Evolutionary conservation across 2,113 vertebrate genomes (phyloP).

Genomic region (Bos indicus): DNA sequence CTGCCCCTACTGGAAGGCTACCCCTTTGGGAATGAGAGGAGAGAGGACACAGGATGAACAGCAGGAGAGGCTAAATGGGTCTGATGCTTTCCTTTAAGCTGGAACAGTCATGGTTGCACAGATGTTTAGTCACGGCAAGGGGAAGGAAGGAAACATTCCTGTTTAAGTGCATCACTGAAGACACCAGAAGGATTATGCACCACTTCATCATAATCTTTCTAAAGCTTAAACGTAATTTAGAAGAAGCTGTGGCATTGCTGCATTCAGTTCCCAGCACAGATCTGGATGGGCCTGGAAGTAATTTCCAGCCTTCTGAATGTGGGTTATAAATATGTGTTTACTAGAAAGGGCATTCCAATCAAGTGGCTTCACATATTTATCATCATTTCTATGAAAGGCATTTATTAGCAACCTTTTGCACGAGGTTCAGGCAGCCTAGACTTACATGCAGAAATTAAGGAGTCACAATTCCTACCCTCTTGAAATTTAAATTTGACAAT

Average conservation of each 20-base stretch:
- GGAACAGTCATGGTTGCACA: neutral
- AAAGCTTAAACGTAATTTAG: slow-evolving; percentile 16
- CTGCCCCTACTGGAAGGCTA: neutral
- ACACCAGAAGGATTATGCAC: neutral
- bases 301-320: neutral
- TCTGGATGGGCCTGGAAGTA: neutral
- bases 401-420: neutral
- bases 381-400: neutral
- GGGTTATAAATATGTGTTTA: neutral
- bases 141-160: neutral
- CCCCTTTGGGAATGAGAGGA: neutral
- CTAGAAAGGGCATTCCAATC: neutral
- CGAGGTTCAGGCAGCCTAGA: neutral
- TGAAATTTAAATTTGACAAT: neutral
- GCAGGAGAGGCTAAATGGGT: neutral
- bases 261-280: neutral
- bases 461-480: neutral
- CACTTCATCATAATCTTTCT: neutral
- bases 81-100: neutral
- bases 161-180: neutral
- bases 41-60: neutral
- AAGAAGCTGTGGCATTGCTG: neutral
- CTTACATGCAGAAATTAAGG: neutral
- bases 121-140: neutral
- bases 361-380: neutral